Base-by-base conservation (phyloP, 2,797 vertebrate genomes). In the Danionella dracula region DNA sequence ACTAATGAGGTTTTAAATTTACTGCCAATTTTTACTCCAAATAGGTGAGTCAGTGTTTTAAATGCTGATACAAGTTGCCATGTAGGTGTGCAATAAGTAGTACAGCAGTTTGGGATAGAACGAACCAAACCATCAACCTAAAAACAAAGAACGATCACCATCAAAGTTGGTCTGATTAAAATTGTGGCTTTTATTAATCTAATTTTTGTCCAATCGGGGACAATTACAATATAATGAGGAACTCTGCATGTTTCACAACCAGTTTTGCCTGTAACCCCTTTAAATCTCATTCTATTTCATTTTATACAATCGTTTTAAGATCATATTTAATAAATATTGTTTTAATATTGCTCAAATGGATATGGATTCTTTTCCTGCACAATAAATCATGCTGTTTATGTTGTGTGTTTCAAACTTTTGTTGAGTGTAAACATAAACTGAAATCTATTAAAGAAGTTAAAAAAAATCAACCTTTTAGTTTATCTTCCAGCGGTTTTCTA, bases 251-350 rank as follows among this genome's bases (percentile, higher is more conserved):
- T 83, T 71, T 83, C 74, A 62, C 72, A 75, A 62, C 70, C 73
- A 54, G 72, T 86, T 69, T 79, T 74, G 74, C 86, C 81, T 87
- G 81, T 84, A 85, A 85, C 75, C 64, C 56, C 79, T 83, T 73
- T 79, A 79, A 83, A 84, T 71, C 81, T 85, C 80, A 66, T 82
- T 83, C 69, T 74, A 81, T 79, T 74, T 78, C 82, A 87, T 80
- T 81, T 78, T 48, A 32, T 70, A 1, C 48, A 76, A 79, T 81
- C 70, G 83, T 88, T 90, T 87, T 86, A 82, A 88, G 82, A 85
- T 84, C 85, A 86, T 91, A 91, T 89, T 90, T 87, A 91, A 91
- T 91, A 91, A 89, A 90, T 87, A 83, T 84, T 78, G 80, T 88
- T 89, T 85, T 86, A 71, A 66, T 85, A 84, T 79, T 85, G 87